phyloP scores from a whole-genome alignment of 2,113 vertebrate genomes.

The Colaptes auratus region DNA sequence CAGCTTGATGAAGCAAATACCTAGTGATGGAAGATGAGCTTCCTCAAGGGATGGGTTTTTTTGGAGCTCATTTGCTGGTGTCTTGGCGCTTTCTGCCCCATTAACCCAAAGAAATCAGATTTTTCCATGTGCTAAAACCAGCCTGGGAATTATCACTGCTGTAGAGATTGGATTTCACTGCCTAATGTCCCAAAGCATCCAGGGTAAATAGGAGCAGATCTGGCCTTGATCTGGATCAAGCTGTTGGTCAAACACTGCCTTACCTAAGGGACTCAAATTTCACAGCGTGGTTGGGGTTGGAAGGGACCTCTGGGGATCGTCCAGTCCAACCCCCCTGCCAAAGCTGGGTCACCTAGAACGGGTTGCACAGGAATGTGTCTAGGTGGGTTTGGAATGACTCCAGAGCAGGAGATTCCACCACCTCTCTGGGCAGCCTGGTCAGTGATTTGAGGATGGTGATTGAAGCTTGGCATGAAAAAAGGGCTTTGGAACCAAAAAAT shows the following conservation, averaged over 20 bases:
- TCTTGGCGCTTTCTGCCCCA: not conserved
- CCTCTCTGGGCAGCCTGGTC: not conserved
- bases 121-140: not conserved
- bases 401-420: too few relatives aligned
- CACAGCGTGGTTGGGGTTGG: too few relatives aligned
- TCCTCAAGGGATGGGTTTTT: not conserved
- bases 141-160: not conserved
- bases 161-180: not conserved
- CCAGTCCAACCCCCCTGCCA: not conserved
- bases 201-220: not conserved
- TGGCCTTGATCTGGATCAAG: not conserved
- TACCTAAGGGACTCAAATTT: not conserved
- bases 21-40: not conserved
- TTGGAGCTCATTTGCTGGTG: not conserved
- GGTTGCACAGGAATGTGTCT: not conserved
- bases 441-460: too few relatives aligned
- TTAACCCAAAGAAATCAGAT: constrained; percentile 4
- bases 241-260: not conserved
- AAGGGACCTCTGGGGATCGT: not conserved
- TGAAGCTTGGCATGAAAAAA: not conserved
- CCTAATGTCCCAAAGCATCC: not conserved
- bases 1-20: not conserved
- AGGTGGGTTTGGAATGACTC: too few relatives aligned
- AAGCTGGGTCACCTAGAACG: not conserved
- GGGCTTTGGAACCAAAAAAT: not conserved